Evolutionary conservation across 1,140 invertebrate species (phyloP), one percentile per base, ranked within the genome.

Genomic region (Eupeodes corollae): DNA sequence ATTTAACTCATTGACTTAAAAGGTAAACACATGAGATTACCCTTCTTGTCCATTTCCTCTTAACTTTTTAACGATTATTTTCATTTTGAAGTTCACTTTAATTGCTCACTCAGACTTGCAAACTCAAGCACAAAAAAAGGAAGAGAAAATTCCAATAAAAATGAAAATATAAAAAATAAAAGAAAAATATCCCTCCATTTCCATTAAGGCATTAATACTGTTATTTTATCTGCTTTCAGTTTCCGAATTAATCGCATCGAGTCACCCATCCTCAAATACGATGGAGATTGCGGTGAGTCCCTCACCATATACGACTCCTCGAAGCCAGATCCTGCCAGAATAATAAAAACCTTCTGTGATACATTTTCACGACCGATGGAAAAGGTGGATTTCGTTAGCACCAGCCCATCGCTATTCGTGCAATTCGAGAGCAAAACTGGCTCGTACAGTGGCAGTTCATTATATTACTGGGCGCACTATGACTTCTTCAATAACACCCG

Each of bases 391-490:
- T 91, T 92, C 56, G 84, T 91, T 0, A 91, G 88, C 1, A 88
- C 84, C 0, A 83, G 83, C 6, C 88, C 84, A 53, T 79, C 88
- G 0, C 75, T 92, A 38, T 91, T 88, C 57, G 86, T 92, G 0
- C 75, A 86, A 47, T 90, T 91, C 57, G 87, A 90, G 58, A 91
- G 88, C 61, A 89, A 90, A 61, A 91, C 88, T 1, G 88, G 88
- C n/a, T 88, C 84, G 52, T 91, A 90, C 55, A 87, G 85, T 19
- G 87, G 87, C 69, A 86, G 75, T 15, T 91, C 88, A 0, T 69
- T 92, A 1, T 91, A 91, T 61, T 91, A 90, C 61, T 91, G 88
- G 88, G 87, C 87, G 0, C 87, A 91, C 63, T 92, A 91, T 54
- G 88, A 92, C 57, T 92, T 91, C 69, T 91, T 91, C 69, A 91